Evolutionary conservation across 2,888 invertebrate genomes (phyloP).

Genomic region (Aquatica leii): DNA sequence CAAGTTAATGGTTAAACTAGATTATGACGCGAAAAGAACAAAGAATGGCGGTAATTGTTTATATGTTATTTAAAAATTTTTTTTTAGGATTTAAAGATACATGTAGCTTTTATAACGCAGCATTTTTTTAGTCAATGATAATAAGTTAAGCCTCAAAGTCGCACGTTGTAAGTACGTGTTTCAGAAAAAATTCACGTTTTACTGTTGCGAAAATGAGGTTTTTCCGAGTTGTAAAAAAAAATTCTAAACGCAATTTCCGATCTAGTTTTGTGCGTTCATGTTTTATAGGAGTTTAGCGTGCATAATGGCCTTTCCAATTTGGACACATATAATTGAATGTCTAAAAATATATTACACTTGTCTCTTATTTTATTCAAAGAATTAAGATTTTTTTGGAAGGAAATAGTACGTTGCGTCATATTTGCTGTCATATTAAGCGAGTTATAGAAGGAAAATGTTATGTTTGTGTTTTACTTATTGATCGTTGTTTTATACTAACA

Average conservation of each 20-base stretch:
- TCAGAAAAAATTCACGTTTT: not conserved
- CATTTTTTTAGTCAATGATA: too few species aligned
- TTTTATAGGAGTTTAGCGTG: conserved; percentile 8
- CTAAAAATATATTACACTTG: not conserved
- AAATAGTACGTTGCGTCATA: too few species aligned
- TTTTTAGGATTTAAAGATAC: too few species aligned
- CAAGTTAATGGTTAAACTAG: not conserved
- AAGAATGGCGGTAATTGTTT: not conserved
- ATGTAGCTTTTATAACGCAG: too few species aligned
- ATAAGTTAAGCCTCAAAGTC: too few species aligned
- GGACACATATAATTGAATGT: conserved; percentile 1
- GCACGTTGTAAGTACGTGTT: not conserved
- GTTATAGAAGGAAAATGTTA: too few species aligned
- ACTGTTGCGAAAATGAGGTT: not conserved
- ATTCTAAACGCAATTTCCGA: conserved; percentile 2
- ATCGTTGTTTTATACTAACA: too few species aligned
- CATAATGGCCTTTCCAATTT: not conserved
- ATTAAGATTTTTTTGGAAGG: too few species aligned
- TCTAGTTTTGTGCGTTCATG: conserved; percentile 6
- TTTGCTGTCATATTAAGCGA: too few species aligned
- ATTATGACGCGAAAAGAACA: conserved; percentile 2
- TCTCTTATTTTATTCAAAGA: too few species aligned
- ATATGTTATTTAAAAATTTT: too few species aligned
- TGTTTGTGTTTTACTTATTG: too few species aligned
- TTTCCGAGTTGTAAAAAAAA: not conserved